Evolutionary conservation across 2,888 invertebrate genomes (phyloP), one percentile per base, ranked within the genome.

Genomic region (Ennomos erosarius): DNA sequence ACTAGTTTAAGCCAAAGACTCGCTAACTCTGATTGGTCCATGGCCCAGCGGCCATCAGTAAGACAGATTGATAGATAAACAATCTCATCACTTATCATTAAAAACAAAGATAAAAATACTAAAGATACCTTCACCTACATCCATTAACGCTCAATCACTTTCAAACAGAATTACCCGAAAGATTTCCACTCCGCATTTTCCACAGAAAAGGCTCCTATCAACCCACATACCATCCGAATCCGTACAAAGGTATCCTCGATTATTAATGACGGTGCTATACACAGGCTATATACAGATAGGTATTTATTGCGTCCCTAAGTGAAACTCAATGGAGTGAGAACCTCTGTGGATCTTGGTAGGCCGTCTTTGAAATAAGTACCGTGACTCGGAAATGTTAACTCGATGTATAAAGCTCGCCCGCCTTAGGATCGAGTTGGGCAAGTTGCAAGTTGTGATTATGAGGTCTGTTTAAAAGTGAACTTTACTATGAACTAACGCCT

Each of bases 301-400:
- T 59, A 57, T 58, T 51, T 47, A 50, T 63, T 69, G 16, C 35
- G 16, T 33, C 40, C 55, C 67, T 70, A 73, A 76, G 73, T 74
- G 74, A 73, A 74, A 73, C 62, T 68, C 71, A 65, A 73, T 73
- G 71, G 71, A 67, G 72, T 65, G 70, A 68, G 66, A 68, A 60
- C 62, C 65, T 44, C 10, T 53, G 36, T 44, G 13, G 55, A 10
- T 38, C 33, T 38, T 11, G 38, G 37, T 37, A 34, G 59, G 59
- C 63, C 55, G 60, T 65, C 34, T 61, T 56, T 44, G 42, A 64
- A 63, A 65, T 68, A 68, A 65, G 65, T 52, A 60, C 42, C 55
- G 47, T 55, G 55, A 56, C 59, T 59, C 11, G 54, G 42, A 10
- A 34, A 13, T 51, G 55, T 43, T 36, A 42, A 10, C 26, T 26